Percentiles rank a stretch among this genome's conserved stretches.
These are phyloP conservation scores for Chalcis sispes DNA, from an alignment of 2,888 invertebrate genomes.

Conservation along the genomic window DNA sequence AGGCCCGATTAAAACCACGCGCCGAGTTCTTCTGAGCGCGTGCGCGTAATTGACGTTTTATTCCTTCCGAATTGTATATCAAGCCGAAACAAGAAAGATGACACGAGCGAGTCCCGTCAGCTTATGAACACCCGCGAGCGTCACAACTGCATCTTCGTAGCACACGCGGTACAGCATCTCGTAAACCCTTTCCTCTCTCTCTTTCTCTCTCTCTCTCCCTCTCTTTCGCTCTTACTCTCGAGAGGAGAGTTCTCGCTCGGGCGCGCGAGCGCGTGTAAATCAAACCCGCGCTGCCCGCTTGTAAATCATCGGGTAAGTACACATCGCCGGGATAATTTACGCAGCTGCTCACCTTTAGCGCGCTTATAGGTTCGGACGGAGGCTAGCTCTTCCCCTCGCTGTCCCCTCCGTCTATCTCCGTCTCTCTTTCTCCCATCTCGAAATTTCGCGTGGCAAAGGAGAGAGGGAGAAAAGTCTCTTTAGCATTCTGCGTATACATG, in stretches of 20 bases:
- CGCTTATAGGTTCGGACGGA: slow-evolving; percentile 35
- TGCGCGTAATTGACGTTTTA: slow-evolving; percentile 54
- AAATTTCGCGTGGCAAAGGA: not conserved
- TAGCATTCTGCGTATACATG: slow-evolving; percentile 37
- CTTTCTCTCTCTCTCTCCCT: slow-evolving; percentile 10
- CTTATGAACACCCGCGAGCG: not conserved
- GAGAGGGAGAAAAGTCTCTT: slow-evolving; percentile 16
- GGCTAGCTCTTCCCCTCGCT: slow-evolving; percentile 7
- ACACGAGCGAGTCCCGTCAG: slow-evolving; percentile 59
- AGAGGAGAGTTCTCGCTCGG: slow-evolving; percentile 57
- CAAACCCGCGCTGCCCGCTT: slow-evolving; percentile 72
- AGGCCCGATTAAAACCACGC: slow-evolving; percentile 38
- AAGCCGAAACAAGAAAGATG: slow-evolving; percentile 59
- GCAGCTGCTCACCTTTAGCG: slow-evolving; percentile 64
- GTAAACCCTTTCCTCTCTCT: slow-evolving; percentile 66
- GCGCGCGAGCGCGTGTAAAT: slow-evolving; percentile 70
- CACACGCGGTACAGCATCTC: slow-evolving; percentile 67
- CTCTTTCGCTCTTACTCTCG: slow-evolving; percentile 30
- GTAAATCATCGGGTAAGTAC: slow-evolving; percentile 75
- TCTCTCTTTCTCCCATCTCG: not conserved
- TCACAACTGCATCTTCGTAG: not conserved
- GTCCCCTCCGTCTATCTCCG: not conserved
- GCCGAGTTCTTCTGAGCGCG: not conserved
- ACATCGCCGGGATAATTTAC: slow-evolving; percentile 75
- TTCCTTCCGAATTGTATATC: slow-evolving; percentile 58